phyloP scores from a whole-genome alignment of 2,888 invertebrate genomes.

The Synergus umbraculus region DNA sequence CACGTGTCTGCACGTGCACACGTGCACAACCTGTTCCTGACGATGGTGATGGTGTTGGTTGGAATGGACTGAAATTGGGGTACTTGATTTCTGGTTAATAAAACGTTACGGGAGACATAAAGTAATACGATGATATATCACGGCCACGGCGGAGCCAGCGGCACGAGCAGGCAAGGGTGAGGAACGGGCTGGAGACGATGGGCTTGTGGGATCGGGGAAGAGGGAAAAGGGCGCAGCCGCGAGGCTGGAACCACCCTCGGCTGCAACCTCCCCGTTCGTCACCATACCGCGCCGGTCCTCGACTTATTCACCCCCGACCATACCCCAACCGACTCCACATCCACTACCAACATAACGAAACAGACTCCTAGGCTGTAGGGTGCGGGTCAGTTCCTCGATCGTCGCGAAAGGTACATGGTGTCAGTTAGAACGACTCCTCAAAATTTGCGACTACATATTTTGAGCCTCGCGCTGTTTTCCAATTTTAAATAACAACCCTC shows the following conservation, averaged over 20 bases:
- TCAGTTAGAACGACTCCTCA: background rate
- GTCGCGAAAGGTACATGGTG: slow-evolving; percentile 26
- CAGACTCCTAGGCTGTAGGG: slow-evolving; percentile 42
- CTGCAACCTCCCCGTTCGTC: slow-evolving; percentile 18
- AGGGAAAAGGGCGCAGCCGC: slow-evolving; percentile 46
- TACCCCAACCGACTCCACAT: slow-evolving; percentile 22
- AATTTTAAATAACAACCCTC: background rate
- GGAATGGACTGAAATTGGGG: slow-evolving; percentile 12
- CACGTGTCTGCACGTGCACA: background rate
- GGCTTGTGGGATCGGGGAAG: slow-evolving; percentile 43
- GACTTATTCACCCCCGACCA: slow-evolving; percentile 31
- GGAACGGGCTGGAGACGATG: slow-evolving; percentile 44
- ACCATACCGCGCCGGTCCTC: slow-evolving; percentile 30
- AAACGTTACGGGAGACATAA: slow-evolving; percentile 69
- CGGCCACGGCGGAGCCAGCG: slow-evolving; percentile 47
- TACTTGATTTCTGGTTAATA: slow-evolving; percentile 70
- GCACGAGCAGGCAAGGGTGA: slow-evolving; percentile 42
- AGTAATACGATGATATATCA: slow-evolving; percentile 70
- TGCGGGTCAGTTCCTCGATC: slow-evolving; percentile 42
- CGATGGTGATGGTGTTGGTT: background rate
- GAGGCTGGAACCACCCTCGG: slow-evolving; percentile 44
- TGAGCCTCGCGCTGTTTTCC: background rate
- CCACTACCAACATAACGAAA: slow-evolving; percentile 32
- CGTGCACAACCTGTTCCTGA: slow-evolving; percentile 35
- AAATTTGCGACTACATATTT: background rate